Evolutionary conservation across 2,797 vertebrate genomes (phyloP).

Genomic region (Garrulus glandarius): DNA sequence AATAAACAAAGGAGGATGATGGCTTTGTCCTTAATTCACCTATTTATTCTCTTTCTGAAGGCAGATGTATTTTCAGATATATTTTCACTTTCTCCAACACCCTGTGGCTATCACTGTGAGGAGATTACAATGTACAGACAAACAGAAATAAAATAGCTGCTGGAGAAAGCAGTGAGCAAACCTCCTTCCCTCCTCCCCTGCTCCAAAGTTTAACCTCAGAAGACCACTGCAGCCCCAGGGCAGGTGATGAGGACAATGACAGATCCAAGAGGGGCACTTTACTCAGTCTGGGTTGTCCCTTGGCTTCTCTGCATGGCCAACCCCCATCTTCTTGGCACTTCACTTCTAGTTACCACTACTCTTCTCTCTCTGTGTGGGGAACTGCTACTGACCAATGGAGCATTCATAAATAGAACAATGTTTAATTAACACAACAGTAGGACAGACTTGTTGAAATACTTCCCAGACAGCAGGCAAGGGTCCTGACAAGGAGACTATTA

Average conservation of each 20-base stretch:
- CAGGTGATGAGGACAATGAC: neutral
- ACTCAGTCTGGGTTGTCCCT: neutral
- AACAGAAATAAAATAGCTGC: neutral
- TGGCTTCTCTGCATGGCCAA: neutral
- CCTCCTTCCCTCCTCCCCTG: neutral
- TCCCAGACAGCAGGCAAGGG: slow-evolving; percentile 67
- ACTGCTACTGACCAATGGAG: slow-evolving; percentile 44
- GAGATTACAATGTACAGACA: neutral
- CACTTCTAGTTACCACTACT: neutral
- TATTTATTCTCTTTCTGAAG: neutral
- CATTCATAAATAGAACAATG: slow-evolving; percentile 68
- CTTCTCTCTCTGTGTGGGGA: slow-evolving; percentile 3
- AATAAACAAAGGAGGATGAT: neutral
- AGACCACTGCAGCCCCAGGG: neutral
- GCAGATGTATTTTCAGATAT: neutral
- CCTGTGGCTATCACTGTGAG: neutral
- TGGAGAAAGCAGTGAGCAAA: neutral
- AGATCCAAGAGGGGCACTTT: neutral
- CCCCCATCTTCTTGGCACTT: slow-evolving; percentile 33
- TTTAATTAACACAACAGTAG: slow-evolving; percentile 70
- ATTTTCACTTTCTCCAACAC: neutral
- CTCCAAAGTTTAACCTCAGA: neutral
- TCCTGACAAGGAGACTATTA: slow-evolving; percentile 61
- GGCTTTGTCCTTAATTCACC: neutral
- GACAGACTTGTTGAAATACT: slow-evolving; percentile 70